Evolutionary conservation across 2,888 invertebrate genomes (phyloP).

Genomic region (Zaprionus bogoriensis): DNA sequence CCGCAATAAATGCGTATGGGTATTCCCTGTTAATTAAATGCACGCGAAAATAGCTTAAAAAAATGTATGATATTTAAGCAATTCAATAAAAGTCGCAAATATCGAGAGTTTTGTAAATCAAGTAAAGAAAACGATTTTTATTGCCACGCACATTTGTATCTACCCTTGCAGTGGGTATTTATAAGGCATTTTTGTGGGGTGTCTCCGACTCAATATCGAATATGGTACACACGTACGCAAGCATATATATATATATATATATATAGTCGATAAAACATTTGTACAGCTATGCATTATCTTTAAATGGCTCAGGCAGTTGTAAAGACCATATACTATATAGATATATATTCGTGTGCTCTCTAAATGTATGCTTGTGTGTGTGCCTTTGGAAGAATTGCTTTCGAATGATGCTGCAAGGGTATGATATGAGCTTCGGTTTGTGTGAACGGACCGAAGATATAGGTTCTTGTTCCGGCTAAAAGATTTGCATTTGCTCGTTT

Average conservation of each 20-base stretch:
- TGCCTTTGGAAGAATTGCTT: conserved; percentile 1
- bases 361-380: not conserved
- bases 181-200: not conserved
- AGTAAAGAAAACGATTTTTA: not conserved
- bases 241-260: conserved; percentile 3
- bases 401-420: conserved; percentile 10
- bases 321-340: not conserved
- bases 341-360: not conserved
- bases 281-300: not conserved
- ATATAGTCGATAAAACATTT: not conserved
- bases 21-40: no score
- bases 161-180: conserved; percentile 20
- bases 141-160: conserved; percentile 26
- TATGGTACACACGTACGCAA: no score
- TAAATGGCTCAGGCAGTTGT: not conserved
- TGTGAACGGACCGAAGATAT: conserved; percentile 16
- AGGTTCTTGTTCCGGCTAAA: conserved; percentile 8
- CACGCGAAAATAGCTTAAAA: no score
- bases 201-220: not conserved
- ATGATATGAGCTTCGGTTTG: conserved; percentile 8
- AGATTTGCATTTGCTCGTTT: conserved; percentile 30
- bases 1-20: no score
- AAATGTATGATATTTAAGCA: no score
- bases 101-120: conserved; percentile 1
- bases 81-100: no score